These are phyloP conservation scores for Phoeniculus purpureus DNA, from an alignment of 2,797 vertebrate genomes.

Conservation along the genomic window DNA sequence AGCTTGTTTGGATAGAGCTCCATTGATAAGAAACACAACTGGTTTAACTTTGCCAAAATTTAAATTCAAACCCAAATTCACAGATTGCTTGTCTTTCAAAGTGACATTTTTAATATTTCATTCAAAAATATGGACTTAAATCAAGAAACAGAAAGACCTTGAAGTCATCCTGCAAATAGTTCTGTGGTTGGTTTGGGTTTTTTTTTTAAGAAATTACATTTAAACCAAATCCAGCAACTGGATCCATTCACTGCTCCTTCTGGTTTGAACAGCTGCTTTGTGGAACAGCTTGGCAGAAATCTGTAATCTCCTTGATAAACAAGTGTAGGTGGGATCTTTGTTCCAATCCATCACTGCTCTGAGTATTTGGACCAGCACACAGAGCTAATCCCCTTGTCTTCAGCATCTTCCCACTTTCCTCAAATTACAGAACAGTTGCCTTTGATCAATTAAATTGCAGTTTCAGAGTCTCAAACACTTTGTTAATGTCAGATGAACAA, in stretches of 20 bases:
- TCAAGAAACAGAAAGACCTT: not conserved
- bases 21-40: not conserved
- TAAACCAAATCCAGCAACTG: not conserved
- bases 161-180: not conserved
- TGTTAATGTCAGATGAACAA: not conserved
- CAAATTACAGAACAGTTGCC: not conserved
- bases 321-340: not conserved
- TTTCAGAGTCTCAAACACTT: not conserved
- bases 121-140: not conserved
- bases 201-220: not conserved
- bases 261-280: not conserved
- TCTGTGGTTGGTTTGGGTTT: rapidly evolving
- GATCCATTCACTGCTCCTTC: not conserved
- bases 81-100: not conserved
- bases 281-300: not conserved
- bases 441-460: not conserved
- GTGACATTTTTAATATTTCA: not conserved
- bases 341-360: not conserved
- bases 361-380: not conserved
- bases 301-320: not conserved
- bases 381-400: not conserved
- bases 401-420: not conserved
- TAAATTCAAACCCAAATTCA: not conserved
- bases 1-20: not conserved
- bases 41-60: not conserved